phyloP scores from a whole-genome alignment of 2,797 vertebrate species.

The Muscicapa striata region DNA sequence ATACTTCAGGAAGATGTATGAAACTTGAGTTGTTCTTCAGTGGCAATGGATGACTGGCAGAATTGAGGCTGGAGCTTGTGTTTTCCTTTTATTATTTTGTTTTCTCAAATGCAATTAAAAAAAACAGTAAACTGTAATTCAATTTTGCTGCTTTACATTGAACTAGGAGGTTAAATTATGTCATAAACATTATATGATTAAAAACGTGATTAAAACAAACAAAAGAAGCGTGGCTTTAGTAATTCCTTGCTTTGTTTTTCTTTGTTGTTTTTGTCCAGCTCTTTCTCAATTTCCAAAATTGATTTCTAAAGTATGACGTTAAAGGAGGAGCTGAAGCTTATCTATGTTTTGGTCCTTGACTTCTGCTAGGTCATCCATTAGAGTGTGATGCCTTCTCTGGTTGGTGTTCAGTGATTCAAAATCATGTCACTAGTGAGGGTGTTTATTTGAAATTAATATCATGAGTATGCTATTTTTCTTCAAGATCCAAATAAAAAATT shows the following conservation, averaged over 20 bases:
- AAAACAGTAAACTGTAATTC: background rate
- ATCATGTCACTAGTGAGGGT: background rate
- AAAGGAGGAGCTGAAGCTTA: background rate
- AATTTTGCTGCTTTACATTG: background rate
- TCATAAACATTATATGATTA: background rate
- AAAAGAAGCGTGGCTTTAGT: background rate
- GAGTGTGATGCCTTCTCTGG: background rate
- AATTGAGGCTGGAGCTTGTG: background rate
- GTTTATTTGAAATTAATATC: background rate
- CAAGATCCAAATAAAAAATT: background rate
- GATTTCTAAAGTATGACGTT: background rate
- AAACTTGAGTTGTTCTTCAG: constrained; percentile 15
- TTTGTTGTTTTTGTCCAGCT: background rate
- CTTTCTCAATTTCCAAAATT: background rate
- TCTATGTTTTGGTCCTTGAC: background rate
- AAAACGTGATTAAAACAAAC: background rate
- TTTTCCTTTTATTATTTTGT: background rate
- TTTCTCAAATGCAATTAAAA: background rate
- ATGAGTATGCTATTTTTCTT: background rate
- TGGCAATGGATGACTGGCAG: background rate
- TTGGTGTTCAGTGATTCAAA: background rate
- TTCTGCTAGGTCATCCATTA: background rate
- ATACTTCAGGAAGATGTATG: background rate
- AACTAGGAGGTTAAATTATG: background rate
- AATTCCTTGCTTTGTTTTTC: background rate